A percentile compares a stretch with the other conserved stretches of the same genome.
These are phyloP conservation scores for Nasua narica DNA, from an alignment of 2,797 vertebrate species.

Conservation along the genomic window DNA sequence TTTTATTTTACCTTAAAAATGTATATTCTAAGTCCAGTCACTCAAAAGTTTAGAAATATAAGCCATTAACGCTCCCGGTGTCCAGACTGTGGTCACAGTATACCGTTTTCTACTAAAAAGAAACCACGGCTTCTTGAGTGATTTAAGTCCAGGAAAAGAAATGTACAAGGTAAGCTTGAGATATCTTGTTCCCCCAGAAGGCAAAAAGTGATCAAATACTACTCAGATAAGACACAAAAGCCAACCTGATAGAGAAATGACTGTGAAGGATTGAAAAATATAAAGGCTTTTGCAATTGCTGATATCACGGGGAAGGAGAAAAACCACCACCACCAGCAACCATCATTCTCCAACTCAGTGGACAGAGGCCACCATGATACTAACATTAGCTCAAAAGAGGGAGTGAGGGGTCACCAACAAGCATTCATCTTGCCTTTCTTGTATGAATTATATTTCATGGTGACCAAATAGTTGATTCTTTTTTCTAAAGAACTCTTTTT, in stretches of 20 bases:
- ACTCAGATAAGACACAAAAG: not conserved
- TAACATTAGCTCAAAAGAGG: not conserved
- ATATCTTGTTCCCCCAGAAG: not conserved
- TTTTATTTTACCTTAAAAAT: not conserved
- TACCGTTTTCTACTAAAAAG: not conserved
- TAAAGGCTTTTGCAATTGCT: not conserved
- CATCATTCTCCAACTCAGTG: not conserved
- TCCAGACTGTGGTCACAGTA: not conserved
- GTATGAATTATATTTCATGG: not conserved
- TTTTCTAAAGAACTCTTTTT: not conserved
- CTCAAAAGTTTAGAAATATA: not conserved
- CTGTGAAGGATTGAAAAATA: not conserved
- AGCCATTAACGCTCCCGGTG: not conserved
- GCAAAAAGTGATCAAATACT: not conserved
- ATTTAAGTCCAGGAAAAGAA: not conserved
- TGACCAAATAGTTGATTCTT: not conserved
- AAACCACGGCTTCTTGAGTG: not conserved
- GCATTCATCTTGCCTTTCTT: not conserved
- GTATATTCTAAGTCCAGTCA: not conserved
- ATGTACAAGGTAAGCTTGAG: not conserved
- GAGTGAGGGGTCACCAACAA: not conserved
- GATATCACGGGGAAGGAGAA: not conserved
- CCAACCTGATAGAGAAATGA: not conserved
- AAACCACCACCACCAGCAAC: not conserved
- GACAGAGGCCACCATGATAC: not conserved